Percentiles rank a stretch among this genome's conserved stretches.
Conservation (phyloP, 35 echinoderm and acorn worm species). For the Apostichopus parvimensis region DNA sequence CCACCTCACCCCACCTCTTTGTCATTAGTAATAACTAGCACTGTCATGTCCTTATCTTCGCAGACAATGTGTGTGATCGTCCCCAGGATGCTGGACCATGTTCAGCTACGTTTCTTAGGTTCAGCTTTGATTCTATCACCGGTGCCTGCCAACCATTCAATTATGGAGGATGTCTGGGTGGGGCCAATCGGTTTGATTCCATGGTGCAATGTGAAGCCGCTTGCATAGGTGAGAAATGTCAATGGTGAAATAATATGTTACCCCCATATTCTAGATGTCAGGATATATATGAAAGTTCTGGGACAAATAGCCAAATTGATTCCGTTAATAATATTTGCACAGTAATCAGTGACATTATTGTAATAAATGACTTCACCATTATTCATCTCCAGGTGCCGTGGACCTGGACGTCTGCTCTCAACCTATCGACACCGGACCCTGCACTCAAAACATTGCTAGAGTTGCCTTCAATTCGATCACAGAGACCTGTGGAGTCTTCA, state of each 20-base stretch:
- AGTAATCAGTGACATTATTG: too few relatives aligned
- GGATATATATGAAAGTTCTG: too few relatives aligned
- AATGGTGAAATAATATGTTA: not conserved
- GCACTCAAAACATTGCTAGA: not conserved
- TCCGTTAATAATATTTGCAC: too few relatives aligned
- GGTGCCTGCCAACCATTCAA: not conserved
- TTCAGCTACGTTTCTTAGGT: not conserved
- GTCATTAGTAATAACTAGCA: not conserved
- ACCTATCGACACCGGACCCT: not conserved
- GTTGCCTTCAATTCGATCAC: not conserved
- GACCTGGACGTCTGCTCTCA: not conserved
- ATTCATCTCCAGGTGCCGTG: not conserved
- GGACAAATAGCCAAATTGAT: too few relatives aligned
- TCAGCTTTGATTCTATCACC: not conserved
- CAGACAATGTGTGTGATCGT: not conserved
- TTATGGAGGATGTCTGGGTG: constrained; percentile 4
- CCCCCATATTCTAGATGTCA: too few relatives aligned
- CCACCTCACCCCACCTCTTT: too few relatives aligned
- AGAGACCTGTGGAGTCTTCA: not conserved
- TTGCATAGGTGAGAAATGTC: not conserved
- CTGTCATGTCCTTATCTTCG: not conserved
- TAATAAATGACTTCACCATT: too few relatives aligned
- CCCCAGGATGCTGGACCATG: not conserved
- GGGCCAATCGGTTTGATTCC: constrained; percentile 13
- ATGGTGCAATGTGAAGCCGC: not conserved